Base-by-base conservation (phyloP, 2,888 invertebrate genomes). In the Itoplectis maculator region DNA sequence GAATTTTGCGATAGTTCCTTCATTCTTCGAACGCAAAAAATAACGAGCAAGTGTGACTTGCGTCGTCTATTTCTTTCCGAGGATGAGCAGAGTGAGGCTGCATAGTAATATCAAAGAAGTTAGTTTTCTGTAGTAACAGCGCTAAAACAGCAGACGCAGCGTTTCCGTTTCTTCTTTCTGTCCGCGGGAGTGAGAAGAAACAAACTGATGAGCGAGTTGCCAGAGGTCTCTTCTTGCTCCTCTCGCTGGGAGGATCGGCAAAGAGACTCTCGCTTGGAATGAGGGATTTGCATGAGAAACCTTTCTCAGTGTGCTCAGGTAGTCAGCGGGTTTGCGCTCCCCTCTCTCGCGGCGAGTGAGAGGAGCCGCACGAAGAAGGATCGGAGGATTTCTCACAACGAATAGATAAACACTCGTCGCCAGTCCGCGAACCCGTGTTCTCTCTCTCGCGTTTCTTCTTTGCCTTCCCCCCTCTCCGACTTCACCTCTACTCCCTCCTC, bases 401-500 rank as follows among this genome's bases (percentile, higher is more conserved):
- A 73, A 78, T 78, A 81, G 81, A 81, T 78, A 81, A 81, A 81
- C 81, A 81, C 81, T 81, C 77, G 73, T 69, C 73, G 76, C n/a
- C 40, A 59, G 65, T 65, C 51, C 79, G 56, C 77, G 47, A 83
- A 84, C 79, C 70, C 74, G 81, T 80, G 79, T 75, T 75, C 66
- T 59, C 56, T 68, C 82, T 73, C 78, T 77, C 68, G 66, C 81
- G 79, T 82, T 80, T 70, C 79, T 18, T 56, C 49, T 42, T 51
- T 56, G 23, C 51, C 29, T 40, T 29, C 37, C 47, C 11, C 29
- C 18, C 69, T 40, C 18, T 42, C 47, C 29, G 40, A n/a, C 40
- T 40, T 18, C 40, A 47, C n/a, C 69, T 18, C 68, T n/a, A 40
- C n/a, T n/a, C 35, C 49, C 45, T 72, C 35, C 29, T 29, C 11